Evolutionary conservation across 2,797 vertebrate species (phyloP).

Genomic region (Manis crassicaudata): DNA sequence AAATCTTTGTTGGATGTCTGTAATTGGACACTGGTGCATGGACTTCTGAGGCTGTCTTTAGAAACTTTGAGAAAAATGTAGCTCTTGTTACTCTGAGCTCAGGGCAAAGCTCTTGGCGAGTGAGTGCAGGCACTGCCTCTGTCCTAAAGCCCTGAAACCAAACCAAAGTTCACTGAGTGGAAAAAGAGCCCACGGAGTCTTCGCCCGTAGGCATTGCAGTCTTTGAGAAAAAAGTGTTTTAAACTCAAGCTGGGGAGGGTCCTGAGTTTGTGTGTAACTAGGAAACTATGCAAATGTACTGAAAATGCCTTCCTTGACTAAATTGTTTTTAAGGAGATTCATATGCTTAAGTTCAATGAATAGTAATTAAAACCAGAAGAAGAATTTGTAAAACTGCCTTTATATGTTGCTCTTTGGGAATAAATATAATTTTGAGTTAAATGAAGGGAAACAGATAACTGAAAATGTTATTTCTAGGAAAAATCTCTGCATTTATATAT

Average conservation of each 20-base stretch:
- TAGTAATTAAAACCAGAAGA: not conserved
- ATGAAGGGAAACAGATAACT: not conserved
- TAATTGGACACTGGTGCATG: not conserved
- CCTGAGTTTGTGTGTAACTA: not conserved
- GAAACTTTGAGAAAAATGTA: conserved; percentile 22
- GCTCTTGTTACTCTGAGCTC: not conserved
- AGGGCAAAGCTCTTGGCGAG: not conserved
- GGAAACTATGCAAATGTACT: not conserved
- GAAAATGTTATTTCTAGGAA: conserved; percentile 38
- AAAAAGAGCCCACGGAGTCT: not conserved
- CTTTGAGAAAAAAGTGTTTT: conserved; percentile 15
- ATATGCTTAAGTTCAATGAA: not conserved
- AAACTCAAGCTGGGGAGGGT: not conserved
- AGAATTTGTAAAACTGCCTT: not conserved
- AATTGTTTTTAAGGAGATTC: not conserved
- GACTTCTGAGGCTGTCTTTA: not conserved
- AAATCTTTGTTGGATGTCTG: not conserved
- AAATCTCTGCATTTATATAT: not conserved
- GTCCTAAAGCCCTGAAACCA: not conserved
- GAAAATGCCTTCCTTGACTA: not conserved
- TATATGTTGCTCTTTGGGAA: not conserved
- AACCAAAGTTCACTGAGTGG: not conserved
- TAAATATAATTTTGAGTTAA: conserved; percentile 41
- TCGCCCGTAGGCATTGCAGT: not conserved
- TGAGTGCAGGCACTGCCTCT: not conserved